These are phyloP conservation scores for Sebastes matsubarae DNA, from an alignment of 2,797 vertebrate genomes.

Conservation along the genomic window DNA sequence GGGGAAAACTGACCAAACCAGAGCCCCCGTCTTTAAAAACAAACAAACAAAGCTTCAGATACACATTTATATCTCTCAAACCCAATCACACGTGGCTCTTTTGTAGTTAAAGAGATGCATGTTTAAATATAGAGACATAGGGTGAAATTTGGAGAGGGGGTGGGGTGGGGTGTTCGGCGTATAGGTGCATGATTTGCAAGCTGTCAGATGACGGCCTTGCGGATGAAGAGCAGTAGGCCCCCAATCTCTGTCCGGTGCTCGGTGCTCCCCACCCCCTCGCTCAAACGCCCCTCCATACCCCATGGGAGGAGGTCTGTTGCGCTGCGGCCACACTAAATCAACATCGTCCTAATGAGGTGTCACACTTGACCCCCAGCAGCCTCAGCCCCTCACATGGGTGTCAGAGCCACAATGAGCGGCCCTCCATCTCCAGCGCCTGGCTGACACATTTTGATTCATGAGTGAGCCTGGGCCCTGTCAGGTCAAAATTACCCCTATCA, in stretches of 20 bases:
- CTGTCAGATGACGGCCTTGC: constrained; percentile 70
- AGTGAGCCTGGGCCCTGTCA: constrained; percentile 88
- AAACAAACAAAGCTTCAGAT: background rate
- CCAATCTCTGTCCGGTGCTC: constrained; percentile 75
- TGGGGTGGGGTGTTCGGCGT: constrained; percentile 14
- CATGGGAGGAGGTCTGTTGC: constrained; percentile 85
- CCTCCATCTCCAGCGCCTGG: constrained; percentile 87
- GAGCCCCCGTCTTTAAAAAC: background rate
- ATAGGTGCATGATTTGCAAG: constrained; percentile 74
- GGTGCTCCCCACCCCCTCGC: constrained; percentile 66
- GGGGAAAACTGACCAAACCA: constrained; percentile 41
- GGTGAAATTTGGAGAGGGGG: constrained; percentile 36
- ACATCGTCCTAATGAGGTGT: constrained; percentile 90
- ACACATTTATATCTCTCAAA: background rate
- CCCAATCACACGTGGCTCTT: background rate
- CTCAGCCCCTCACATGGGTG: constrained; percentile 85
- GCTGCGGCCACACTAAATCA: constrained; percentile 89
- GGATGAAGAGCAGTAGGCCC: constrained; percentile 74
- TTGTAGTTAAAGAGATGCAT: constrained; percentile 44
- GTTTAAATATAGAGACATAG: constrained; percentile 28
- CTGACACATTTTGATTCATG: constrained; percentile 95
- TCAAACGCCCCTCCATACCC: constrained; percentile 74
- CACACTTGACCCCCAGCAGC: constrained; percentile 91
- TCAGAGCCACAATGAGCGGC: constrained; percentile 88
- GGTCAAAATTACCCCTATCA: constrained; percentile 90